These are phyloP conservation scores for Cnemophilus loriae DNA, from an alignment of 2,113 vertebrate genomes.

Conservation along the genomic window DNA sequence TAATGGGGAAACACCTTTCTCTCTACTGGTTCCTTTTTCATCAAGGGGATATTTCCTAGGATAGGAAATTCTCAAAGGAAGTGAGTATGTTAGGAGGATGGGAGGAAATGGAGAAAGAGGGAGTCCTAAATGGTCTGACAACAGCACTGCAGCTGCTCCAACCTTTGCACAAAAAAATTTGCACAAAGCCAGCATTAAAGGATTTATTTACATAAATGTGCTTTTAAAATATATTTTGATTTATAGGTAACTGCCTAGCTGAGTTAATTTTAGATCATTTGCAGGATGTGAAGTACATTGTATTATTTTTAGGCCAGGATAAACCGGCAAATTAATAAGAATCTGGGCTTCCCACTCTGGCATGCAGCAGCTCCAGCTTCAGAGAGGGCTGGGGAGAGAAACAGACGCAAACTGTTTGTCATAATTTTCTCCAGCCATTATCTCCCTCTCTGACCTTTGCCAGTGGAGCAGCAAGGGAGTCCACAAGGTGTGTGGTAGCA, in stretches of 20 bases:
- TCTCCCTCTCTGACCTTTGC: background rate
- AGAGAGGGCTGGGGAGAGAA: background rate
- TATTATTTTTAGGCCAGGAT: background rate
- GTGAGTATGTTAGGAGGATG: background rate
- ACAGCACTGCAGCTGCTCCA: background rate
- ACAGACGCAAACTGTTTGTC: background rate
- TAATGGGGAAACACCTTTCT: background rate
- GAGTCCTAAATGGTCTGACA: background rate
- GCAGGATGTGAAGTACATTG: background rate
- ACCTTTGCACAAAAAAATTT: background rate
- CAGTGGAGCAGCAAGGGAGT: background rate
- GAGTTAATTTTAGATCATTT: background rate
- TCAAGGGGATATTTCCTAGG: background rate
- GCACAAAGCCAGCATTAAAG: background rate
- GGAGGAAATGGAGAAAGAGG: background rate
- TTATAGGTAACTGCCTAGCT: background rate
- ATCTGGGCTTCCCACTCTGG: background rate
- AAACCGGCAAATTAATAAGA: background rate
- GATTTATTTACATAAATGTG: background rate
- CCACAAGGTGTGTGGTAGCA: fast-evolving
- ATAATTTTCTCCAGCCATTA: background rate
- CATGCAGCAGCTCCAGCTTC: background rate
- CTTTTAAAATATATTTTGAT: background rate
- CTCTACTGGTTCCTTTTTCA: background rate
- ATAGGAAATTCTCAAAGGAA: constrained; percentile 4